A percentile compares a stretch with the other conserved stretches of the same genome.
Evolutionary conservation across 2,797 vertebrate genomes (phyloP).

Genomic region (Lithobates sylvaticus): DNA sequence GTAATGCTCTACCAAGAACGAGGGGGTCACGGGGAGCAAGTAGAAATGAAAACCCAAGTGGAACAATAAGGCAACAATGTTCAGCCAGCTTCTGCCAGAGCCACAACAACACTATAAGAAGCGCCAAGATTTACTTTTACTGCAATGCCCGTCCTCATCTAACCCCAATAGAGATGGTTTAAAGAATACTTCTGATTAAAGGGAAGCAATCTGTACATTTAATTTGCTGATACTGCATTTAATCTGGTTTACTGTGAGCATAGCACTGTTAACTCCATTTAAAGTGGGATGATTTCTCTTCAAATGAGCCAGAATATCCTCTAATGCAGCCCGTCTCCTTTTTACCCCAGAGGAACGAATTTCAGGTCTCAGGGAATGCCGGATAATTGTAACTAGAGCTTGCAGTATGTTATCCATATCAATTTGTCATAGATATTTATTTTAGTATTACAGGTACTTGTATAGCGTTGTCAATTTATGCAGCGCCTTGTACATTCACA

Average conservation of each 20-base stretch:
- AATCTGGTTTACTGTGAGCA: slow-evolving; percentile 21
- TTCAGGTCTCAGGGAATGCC: too few species aligned
- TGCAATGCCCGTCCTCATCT: background rate
- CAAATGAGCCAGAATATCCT: background rate
- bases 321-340: too few species aligned
- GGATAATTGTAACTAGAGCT: too few species aligned
- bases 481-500: too few species aligned
- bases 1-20: background rate
- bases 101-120: background rate
- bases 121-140: slow-evolving; percentile 12
- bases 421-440: too few species aligned
- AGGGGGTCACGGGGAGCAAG: slow-evolving; percentile 5
- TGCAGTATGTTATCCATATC: too few species aligned
- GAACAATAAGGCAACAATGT: background rate
- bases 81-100: background rate
- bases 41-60: background rate
- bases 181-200: slow-evolving; percentile 24
- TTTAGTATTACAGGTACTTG: too few species aligned
- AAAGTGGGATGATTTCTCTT: background rate
- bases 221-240: slow-evolving; percentile 11
- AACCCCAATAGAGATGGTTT: slow-evolving; percentile 37
- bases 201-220: slow-evolving; percentile 26
- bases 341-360: too few species aligned
- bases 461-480: too few species aligned
- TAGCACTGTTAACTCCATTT: slow-evolving; percentile 3